phyloP scores from a whole-genome alignment of 2,888 invertebrate genomes.

The Napeogenes inachia region DNA sequence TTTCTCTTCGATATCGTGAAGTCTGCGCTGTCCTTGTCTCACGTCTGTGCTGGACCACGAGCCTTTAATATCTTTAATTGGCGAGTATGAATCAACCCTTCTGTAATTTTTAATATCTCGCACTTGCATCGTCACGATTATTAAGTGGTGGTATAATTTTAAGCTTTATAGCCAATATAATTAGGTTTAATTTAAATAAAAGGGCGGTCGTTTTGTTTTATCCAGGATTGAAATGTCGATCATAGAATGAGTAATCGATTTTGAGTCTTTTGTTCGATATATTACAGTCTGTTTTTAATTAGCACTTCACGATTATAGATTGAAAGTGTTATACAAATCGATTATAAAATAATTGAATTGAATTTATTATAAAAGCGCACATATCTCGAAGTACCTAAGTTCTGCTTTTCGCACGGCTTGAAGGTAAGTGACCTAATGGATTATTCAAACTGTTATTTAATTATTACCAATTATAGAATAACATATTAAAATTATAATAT shows the following conservation, averaged over 20 bases:
- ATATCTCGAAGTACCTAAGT: not conserved
- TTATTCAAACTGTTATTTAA: not conserved
- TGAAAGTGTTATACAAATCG: constrained; percentile 12
- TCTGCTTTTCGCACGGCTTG: not conserved
- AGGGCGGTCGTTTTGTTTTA: constrained; percentile 18
- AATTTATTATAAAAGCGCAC: constrained; percentile 9
- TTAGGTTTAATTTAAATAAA: constrained; percentile 9
- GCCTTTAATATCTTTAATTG: constrained; percentile 16
- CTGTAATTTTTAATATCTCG: constrained; percentile 26
- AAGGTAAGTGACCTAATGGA: not conserved
- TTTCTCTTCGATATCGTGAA: no score
- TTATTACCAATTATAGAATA: not conserved
- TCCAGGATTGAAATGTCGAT: constrained; percentile 27
- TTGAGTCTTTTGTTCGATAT: constrained; percentile 18
- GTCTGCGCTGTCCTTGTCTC: not conserved
- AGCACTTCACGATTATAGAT: constrained; percentile 10
- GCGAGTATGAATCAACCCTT: constrained; percentile 24
- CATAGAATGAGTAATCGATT: constrained; percentile 26
- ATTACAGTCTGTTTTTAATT: constrained; percentile 24
- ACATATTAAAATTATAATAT: no score
- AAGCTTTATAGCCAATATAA: constrained; percentile 15
- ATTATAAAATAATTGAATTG: constrained; percentile 16
- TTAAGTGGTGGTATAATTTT: constrained; percentile 5
- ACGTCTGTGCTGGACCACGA: not conserved
- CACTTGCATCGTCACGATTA: constrained; percentile 23